A percentile compares a stretch with the other conserved stretches of the same genome.
Evolutionary conservation across 2,113 vertebrate genomes (phyloP).

Genomic region (Galemys pyrenaicus): DNA sequence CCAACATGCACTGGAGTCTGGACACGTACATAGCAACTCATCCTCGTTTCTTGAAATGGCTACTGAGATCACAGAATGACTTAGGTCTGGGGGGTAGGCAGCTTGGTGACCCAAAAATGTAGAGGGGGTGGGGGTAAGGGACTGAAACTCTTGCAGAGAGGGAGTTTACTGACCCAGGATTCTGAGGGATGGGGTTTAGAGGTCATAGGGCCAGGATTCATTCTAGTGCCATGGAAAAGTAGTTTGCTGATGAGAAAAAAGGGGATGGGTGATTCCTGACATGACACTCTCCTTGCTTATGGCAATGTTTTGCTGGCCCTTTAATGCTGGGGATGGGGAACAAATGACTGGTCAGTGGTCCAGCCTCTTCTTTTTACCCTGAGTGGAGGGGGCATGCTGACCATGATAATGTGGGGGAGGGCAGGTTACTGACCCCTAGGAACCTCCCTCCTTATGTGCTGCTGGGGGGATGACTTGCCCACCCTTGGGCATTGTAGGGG

Average conservation of each 20-base stretch:
- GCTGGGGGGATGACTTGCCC: constrained; percentile 53
- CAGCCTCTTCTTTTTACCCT: neutral
- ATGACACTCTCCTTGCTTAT: neutral
- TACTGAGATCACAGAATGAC: neutral
- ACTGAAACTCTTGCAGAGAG: neutral
- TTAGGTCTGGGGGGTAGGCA: neutral
- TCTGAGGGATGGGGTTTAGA: neutral
- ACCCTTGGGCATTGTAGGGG: constrained; percentile 53
- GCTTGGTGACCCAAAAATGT: constrained; percentile 16
- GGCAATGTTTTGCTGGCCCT: neutral
- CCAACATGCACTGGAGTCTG: neutral
- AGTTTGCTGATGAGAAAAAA: constrained; percentile 10
- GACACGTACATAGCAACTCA: neutral
- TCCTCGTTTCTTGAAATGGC: neutral
- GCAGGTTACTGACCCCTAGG: constrained; percentile 34
- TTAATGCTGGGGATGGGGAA: neutral
- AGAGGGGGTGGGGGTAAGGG: neutral
- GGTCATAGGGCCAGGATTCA: neutral
- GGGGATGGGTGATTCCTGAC: neutral
- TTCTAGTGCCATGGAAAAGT: neutral
- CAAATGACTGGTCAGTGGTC: neutral
- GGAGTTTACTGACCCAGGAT: neutral
- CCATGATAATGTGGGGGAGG: neutral
- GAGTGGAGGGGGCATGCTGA: neutral
- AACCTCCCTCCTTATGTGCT: constrained; percentile 59